Percentiles rank a stretch among this genome's conserved stretches.
phyloP scores from a whole-genome alignment of 1,140 invertebrate genomes.

The Eulimnadia texana region DNA sequence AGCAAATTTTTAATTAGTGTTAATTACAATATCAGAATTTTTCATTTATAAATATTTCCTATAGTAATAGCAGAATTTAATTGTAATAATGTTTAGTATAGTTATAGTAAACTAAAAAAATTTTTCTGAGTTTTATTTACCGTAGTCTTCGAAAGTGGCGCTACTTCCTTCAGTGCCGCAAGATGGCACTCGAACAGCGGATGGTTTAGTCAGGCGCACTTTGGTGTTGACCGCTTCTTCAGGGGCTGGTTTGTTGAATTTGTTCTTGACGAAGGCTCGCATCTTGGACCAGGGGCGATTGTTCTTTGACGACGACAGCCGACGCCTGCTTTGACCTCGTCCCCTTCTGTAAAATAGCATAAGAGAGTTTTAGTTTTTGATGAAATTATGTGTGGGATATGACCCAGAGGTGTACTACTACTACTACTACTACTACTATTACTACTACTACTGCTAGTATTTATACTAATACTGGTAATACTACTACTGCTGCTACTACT shows the following conservation, averaged over 20 bases:
- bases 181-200: background rate
- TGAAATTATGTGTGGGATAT: background rate
- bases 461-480: too few relatives aligned
- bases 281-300: conserved; percentile 6
- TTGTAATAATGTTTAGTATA: too few relatives aligned
- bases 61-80: too few relatives aligned
- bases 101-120: too few relatives aligned
- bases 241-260: conserved; percentile 3
- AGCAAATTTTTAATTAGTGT: too few relatives aligned
- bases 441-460: too few relatives aligned
- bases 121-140: too few relatives aligned
- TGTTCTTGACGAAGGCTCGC: conserved; percentile 8
- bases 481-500: too few relatives aligned
- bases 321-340: background rate
- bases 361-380: background rate
- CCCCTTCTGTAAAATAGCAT: background rate
- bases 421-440: too few relatives aligned
- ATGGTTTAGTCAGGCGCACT: background rate
- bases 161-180: conserved; percentile 6
- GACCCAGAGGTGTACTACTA: background rate
- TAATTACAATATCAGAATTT: too few relatives aligned
- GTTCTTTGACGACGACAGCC: background rate
- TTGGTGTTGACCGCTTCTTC: background rate
- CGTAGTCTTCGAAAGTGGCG: conserved; percentile 7
- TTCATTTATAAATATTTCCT: too few relatives aligned